Base-by-base conservation (phyloP, 2,797 vertebrate genomes). In the Schizothorax lantsangensis region DNA sequence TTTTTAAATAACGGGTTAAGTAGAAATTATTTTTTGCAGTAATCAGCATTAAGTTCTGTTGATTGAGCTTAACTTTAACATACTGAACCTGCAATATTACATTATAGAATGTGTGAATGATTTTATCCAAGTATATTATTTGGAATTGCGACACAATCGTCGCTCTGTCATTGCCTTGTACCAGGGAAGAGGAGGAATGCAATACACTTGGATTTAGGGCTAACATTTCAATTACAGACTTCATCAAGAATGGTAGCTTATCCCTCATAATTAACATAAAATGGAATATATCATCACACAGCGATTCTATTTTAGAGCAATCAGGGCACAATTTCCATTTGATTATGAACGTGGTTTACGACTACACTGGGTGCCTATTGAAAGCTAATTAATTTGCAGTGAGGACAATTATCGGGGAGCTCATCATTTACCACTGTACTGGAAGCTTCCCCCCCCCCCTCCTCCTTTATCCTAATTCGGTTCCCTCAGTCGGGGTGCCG, bases 61-160 rank as follows among this genome's bases (percentile, higher is more conserved):
- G 68, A 40, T 69, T 69, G 33, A 69, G 8, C 8, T 38, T 71
- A 43, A 71, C 33, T 36, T 19, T 19, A 68, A 19, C 64, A 68
- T 68, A 36, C 4, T 36, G 30, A 17, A 68, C 15, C 6, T 5
- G 1, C 3, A 71, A 71, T 43, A 43, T 43, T 72, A 23, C 79
- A 88, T 79, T 83, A 87, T 88, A 91, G 86, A 91, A 88, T 73
- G 68, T 59, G 40, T 64, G 86, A 88, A 77, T 59, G 86, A 91
- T 88, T 93, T 86, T 91, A 91, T 91, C 91, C 71, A 93, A 91
- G 59, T 64, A 91, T 90, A 84, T 69, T 87, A 91, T 85, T 81
- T 81, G 81, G 64, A 89, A 85, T 89, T 78, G 81, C 72, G 86
- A 75, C 59, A 79, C 87, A 84, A 68, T 84, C 38, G 52, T 69